A percentile compares a stretch with the other conserved stretches of the same genome.
These are phyloP conservation scores for Vireo griseus DNA, from an alignment of 2,797 vertebrate species.

Conservation along the genomic window DNA sequence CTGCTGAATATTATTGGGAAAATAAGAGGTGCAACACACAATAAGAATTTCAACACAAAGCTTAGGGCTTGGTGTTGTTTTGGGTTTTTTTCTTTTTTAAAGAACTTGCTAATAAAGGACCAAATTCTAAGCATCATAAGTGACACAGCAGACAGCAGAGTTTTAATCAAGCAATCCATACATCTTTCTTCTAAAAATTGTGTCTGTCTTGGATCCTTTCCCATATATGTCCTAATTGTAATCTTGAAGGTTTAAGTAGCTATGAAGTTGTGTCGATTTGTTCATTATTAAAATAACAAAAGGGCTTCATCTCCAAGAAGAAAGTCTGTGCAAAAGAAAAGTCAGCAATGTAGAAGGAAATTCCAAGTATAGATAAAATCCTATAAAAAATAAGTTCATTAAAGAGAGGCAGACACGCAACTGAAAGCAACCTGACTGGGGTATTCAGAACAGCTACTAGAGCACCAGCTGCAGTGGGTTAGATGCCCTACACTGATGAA, in stretches of 20 bases:
- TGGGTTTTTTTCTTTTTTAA: background rate
- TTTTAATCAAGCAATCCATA: background rate
- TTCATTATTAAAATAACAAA: conserved; percentile 1
- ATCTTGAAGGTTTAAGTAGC: background rate
- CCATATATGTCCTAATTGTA: background rate
- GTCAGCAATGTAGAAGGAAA: background rate
- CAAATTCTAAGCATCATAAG: background rate
- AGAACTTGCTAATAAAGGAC: background rate
- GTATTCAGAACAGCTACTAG: background rate
- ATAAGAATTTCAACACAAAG: conserved; percentile 78
- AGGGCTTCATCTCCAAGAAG: background rate
- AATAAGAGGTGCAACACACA: conserved; percentile 73
- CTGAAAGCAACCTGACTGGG: background rate
- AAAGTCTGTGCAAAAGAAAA: background rate
- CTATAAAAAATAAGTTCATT: background rate
- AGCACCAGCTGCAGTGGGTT: background rate
- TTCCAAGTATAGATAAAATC: background rate
- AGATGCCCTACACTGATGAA: background rate
- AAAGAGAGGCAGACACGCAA: background rate
- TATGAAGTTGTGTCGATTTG: background rate
- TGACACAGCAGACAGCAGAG: background rate
- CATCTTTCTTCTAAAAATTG: background rate
- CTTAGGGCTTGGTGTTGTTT: background rate
- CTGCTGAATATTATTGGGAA: conserved; percentile 78
- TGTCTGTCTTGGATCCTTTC: background rate